Conservation (phyloP, 2,113 vertebrate genomes). For the Bubo blakistoni region DNA sequence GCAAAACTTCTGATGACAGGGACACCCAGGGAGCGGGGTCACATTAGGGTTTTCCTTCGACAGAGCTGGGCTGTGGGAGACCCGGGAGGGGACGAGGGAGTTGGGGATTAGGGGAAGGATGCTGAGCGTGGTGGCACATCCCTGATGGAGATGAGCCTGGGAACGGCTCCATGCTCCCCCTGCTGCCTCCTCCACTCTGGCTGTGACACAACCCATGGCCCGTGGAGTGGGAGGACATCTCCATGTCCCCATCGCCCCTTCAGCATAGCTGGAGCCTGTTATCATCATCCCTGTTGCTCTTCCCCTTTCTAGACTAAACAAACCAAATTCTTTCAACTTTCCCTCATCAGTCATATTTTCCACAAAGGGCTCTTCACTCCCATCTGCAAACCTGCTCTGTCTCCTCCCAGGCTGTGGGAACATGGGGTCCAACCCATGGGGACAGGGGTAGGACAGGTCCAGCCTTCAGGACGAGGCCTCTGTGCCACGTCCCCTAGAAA, state of each 20-base stretch:
- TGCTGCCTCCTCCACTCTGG: not conserved
- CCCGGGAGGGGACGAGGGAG: not conserved
- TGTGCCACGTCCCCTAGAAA: accelerated
- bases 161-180: not conserved
- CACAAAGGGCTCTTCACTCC: not conserved
- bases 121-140: accelerated
- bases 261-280: not conserved
- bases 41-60: not conserved
- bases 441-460: not conserved
- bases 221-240: not conserved
- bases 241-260: not conserved
- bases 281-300: not conserved
- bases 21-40: not conserved
- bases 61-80: not conserved
- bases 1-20: not conserved
- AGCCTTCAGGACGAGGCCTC: not conserved
- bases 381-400: not conserved
- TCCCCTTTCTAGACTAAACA: not conserved
- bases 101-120: not conserved
- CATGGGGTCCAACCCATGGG: not conserved
- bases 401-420: not conserved
- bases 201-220: not conserved
- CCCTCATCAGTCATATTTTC: not conserved
- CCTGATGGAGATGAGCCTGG: accelerated
- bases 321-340: not conserved